phyloP scores from a whole-genome alignment of 2,113 vertebrate species.

The Platysternon megacephalum region DNA sequence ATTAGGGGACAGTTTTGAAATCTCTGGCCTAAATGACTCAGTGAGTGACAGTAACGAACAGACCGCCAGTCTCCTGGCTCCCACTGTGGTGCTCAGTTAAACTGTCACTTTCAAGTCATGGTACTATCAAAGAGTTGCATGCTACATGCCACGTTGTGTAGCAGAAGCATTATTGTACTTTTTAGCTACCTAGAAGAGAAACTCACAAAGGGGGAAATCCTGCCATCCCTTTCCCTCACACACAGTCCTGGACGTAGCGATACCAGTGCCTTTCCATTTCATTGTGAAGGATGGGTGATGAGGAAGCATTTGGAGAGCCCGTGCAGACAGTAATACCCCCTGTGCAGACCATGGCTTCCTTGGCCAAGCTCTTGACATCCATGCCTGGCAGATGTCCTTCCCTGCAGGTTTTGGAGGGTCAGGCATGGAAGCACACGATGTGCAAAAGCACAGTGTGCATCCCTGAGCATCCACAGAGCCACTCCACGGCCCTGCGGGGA shows the following conservation, averaged over 20 bases:
- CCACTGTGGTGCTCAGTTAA: neutral
- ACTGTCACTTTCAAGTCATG: neutral
- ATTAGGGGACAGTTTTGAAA: neutral
- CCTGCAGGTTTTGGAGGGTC: neutral
- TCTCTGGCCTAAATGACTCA: neutral
- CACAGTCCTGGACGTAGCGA: too few relatives aligned
- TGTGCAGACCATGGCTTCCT: neutral
- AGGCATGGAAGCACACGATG: neutral
- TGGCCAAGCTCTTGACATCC: neutral
- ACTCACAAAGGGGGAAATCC: too few relatives aligned
- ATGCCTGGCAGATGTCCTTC: neutral
- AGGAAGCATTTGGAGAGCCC: too few relatives aligned
- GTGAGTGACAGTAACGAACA: neutral
- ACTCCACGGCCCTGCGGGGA: neutral
- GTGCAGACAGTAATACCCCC: too few relatives aligned
- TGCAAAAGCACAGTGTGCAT: neutral
- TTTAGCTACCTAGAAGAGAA: too few relatives aligned
- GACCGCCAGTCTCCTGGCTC: neutral
- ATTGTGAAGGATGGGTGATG: too few relatives aligned
- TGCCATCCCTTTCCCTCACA: too few relatives aligned
- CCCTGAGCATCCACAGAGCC: neutral
- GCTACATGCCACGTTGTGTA: too few relatives aligned
- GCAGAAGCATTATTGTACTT: too few relatives aligned
- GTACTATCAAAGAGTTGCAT: too few relatives aligned
- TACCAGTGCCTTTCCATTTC: too few relatives aligned